Conservation (phyloP, 1,140 invertebrate species). For the Thereuonema tuberculata region DNA sequence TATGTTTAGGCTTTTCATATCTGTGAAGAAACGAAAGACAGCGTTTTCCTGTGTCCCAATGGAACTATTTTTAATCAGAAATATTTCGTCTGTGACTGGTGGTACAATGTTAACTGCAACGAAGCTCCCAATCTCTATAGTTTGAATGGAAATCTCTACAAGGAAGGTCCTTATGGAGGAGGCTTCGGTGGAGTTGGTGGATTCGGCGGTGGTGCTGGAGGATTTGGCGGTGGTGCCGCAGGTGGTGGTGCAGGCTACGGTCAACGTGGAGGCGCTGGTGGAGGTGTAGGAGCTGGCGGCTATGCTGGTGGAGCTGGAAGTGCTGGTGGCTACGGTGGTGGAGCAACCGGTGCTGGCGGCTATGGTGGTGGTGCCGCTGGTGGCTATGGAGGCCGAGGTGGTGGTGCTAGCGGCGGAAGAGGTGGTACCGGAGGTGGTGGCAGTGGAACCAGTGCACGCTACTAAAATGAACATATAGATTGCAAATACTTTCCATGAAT, state of each 20-base stretch:
- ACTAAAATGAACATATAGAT: no score
- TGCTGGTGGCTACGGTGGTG: neutral
- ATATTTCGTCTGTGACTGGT: constrained; percentile 22
- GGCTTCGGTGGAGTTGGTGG: neutral
- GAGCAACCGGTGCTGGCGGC: neutral
- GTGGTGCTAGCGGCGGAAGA: neutral
- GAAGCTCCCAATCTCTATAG: constrained; percentile 16
- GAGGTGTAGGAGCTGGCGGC: neutral
- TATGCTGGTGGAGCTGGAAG: neutral
- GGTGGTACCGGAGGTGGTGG: neutral
- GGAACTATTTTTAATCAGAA: constrained; percentile 24
- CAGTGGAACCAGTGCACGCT: neutral
- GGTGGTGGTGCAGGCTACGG: neutral
- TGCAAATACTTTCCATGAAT: no score
- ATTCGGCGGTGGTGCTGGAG: neutral
- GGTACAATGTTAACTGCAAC: constrained; percentile 23
- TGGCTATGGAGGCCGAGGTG: neutral
- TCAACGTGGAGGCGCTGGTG: neutral
- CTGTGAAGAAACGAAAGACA: constrained; percentile 22
- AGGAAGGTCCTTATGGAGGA: neutral
- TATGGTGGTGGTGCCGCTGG: neutral
- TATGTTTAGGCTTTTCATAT: constrained; percentile 17
- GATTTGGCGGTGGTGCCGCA: neutral
- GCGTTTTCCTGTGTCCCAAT: constrained; percentile 22
- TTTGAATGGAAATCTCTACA: constrained; percentile 19